phyloP scores from a whole-genome alignment of 2,797 vertebrate genomes.

The Mormyrops attenuatus region DNA sequence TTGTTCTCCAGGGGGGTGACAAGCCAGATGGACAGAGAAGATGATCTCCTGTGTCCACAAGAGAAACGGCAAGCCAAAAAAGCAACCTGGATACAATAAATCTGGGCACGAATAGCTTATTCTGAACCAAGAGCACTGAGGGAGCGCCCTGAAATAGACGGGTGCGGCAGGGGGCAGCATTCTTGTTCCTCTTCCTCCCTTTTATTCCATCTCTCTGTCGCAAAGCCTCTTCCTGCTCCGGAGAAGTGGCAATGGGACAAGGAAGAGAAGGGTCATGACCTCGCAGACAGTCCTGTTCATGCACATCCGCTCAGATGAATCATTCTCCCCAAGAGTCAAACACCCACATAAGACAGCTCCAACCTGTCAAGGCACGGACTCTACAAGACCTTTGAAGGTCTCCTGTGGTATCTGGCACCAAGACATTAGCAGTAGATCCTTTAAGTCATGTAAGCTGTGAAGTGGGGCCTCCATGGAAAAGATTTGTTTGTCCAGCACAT shows the following conservation, averaged over 20 bases:
- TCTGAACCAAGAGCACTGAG: background rate
- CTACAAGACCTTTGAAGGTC: background rate
- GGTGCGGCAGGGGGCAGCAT: background rate
- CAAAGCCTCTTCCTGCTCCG: background rate
- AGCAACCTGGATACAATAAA: background rate
- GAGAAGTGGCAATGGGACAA: background rate
- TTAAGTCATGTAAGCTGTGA: background rate
- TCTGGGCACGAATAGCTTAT: background rate
- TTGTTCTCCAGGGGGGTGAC: background rate
- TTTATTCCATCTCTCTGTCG: background rate
- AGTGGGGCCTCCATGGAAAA: background rate
- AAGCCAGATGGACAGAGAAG: background rate
- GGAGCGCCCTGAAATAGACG: background rate
- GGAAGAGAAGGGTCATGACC: background rate
- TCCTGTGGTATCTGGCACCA: background rate
- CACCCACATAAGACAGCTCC: background rate
- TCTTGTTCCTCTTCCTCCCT: background rate
- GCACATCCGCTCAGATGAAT: background rate
- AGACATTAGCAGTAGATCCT: background rate
- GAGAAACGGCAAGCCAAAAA: background rate
- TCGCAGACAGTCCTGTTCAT: background rate
- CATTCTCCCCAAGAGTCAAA: background rate
- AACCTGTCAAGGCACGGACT: background rate
- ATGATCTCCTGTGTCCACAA: conserved; percentile 1
- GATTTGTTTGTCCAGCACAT: background rate